phyloP scores from a whole-genome alignment of 1,140 invertebrate species.

The Cherax quadricarinatus region DNA sequence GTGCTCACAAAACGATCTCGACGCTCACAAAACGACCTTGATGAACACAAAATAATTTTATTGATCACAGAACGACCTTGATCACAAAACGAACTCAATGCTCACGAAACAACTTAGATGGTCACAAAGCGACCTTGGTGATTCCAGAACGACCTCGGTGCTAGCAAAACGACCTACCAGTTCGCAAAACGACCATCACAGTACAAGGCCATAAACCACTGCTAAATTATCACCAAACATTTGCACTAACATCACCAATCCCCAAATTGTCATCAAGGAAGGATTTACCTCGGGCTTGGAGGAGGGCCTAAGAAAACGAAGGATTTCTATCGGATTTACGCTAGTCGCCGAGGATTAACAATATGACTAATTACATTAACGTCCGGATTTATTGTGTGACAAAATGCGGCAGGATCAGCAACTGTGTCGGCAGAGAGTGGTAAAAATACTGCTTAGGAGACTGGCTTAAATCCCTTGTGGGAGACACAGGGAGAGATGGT shows the following conservation, averaged over 20 bases:
- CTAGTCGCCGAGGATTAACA: conserved; percentile 39
- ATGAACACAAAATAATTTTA: too few species aligned
- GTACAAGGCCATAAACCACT: conserved; percentile 6
- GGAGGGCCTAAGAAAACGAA: conserved; percentile 21
- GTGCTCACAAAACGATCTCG: too few species aligned
- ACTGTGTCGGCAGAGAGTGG: not conserved
- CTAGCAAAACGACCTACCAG: too few species aligned
- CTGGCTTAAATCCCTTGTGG: too few species aligned
- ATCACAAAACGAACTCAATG: too few species aligned
- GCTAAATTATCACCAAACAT: not conserved
- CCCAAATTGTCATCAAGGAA: conserved; percentile 12
- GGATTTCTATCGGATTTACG: conserved; percentile 42
- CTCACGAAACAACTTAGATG: too few species aligned
- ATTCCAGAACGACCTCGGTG: too few species aligned
- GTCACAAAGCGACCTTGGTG: too few species aligned
- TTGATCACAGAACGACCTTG: too few species aligned
- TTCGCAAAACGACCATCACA: not conserved
- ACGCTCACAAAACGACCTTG: too few species aligned
- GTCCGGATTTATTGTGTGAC: conserved; percentile 22
- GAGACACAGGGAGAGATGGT: not conserved
- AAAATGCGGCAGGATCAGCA: conserved; percentile 7
- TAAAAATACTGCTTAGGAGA: too few species aligned
- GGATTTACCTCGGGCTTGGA: conserved; percentile 15
- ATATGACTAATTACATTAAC: conserved; percentile 49
- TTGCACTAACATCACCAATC: conserved; percentile 27